Percentiles rank a stretch among this genome's conserved stretches.
Evolutionary conservation across 2,113 vertebrate species (phyloP).

Genomic region (Electrona antarctica): DNA sequence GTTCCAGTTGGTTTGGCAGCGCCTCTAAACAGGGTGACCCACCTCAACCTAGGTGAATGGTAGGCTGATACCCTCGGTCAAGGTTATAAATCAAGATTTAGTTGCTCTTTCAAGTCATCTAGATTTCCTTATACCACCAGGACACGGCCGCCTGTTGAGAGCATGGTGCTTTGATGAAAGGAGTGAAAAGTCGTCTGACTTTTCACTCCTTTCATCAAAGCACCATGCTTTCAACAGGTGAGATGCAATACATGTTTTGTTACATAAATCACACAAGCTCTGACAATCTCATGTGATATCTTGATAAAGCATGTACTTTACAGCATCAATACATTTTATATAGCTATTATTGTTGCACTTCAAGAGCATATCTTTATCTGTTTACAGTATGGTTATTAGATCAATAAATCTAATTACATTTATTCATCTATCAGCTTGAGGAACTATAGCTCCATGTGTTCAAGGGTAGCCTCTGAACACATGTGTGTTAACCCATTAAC

Average conservation of each 20-base stretch:
- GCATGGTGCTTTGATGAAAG: neutral
- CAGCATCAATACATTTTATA: too few relatives aligned
- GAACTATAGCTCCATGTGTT: too few relatives aligned
- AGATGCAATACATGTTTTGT: slow-evolving; percentile 10
- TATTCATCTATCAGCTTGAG: too few relatives aligned
- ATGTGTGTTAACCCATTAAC: too few relatives aligned
- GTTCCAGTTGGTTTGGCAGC: too few relatives aligned
- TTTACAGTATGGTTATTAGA: too few relatives aligned
- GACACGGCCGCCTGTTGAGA: slow-evolving; percentile 5
- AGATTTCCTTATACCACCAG: slow-evolving; percentile 27
- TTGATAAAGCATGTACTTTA: too few relatives aligned
- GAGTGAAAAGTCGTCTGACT: neutral
- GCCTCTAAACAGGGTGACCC: neutral
- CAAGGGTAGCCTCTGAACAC: too few relatives aligned
- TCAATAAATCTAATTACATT: too few relatives aligned
- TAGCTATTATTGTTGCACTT: too few relatives aligned
- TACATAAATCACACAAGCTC: slow-evolving; percentile 35
- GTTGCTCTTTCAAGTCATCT: slow-evolving; percentile 14
- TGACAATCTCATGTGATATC: slow-evolving; percentile 17
- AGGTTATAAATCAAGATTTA: neutral
- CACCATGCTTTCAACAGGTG: slow-evolving; percentile 7
- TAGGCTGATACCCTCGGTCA: neutral
- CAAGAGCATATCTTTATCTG: too few relatives aligned
- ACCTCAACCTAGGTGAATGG: neutral
- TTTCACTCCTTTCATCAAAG: neutral